A percentile compares a stretch with the other conserved stretches of the same genome.
phyloP scores from a whole-genome alignment of 2,797 vertebrate genomes.

The Lutjanus campechanus region DNA sequence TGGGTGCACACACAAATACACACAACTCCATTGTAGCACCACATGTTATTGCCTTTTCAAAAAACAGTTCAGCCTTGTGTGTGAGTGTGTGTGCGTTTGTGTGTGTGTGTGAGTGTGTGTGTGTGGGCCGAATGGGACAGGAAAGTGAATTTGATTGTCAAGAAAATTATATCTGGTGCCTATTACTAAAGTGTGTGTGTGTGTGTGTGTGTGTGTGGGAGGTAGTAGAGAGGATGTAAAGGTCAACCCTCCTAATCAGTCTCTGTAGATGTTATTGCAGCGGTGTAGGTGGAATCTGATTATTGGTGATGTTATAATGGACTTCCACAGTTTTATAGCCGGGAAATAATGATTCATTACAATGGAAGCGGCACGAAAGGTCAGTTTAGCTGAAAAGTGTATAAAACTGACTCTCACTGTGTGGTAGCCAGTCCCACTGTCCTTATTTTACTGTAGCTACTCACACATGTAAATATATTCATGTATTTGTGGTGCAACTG shows the following conservation, averaged over 20 bases:
- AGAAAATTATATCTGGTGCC: conserved; percentile 60
- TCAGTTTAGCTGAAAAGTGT: conserved; percentile 18
- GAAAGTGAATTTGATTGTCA: conserved; percentile 59
- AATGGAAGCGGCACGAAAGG: conserved; percentile 45
- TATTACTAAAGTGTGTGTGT: conserved; percentile 44
- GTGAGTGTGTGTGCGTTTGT: neutral
- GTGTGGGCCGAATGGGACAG: conserved; percentile 33
- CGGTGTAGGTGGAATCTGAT: conserved; percentile 70
- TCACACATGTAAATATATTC: neutral
- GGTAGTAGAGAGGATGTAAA: conserved; percentile 58
- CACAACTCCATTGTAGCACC: neutral
- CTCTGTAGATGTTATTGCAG: conserved; percentile 52
- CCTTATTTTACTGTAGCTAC: neutral
- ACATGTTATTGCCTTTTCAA: conserved; percentile 17
- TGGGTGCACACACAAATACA: neutral
- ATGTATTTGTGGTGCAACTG: neutral
- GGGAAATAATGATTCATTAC: conserved; percentile 64
- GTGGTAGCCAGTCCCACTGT: neutral
- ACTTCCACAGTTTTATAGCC: conserved; percentile 62
- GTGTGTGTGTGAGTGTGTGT: neutral
- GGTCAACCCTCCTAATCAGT: conserved; percentile 72
- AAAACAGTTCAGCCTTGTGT: conserved; percentile 7
- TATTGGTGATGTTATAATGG: conserved; percentile 62
- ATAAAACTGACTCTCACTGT: neutral
- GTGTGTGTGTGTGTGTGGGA: conserved; percentile 37